These are phyloP conservation scores for Heteromormyrus szaboi DNA, from an alignment of 2,797 vertebrate genomes.

Conservation along the genomic window DNA sequence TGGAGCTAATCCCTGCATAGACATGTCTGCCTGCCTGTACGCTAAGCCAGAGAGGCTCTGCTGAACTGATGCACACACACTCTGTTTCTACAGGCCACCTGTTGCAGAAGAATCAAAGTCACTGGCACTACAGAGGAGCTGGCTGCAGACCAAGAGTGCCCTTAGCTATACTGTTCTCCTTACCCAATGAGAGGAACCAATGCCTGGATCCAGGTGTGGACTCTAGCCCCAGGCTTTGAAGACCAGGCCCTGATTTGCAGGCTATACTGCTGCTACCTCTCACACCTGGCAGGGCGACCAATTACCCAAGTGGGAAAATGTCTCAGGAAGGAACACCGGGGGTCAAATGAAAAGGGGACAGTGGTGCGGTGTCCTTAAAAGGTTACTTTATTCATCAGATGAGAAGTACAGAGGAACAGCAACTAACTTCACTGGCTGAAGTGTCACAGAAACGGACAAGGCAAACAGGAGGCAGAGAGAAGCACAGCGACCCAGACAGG, in stretches of 20 bases:
- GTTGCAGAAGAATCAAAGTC: background rate
- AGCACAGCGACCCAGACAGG: background rate
- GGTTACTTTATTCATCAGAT: slow-evolving; percentile 59
- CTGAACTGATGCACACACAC: background rate
- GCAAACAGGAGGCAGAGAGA: slow-evolving; percentile 36
- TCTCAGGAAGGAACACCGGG: slow-evolving; percentile 14
- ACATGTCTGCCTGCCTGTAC: background rate
- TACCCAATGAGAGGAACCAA: slow-evolving; percentile 10
- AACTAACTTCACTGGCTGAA: background rate
- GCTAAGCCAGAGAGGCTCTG: background rate
- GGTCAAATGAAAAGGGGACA: slow-evolving; percentile 19
- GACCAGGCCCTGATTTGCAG: slow-evolving; percentile 31
- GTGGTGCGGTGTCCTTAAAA: slow-evolving; percentile 39
- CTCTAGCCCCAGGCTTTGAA: background rate
- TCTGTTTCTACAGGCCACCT: background rate
- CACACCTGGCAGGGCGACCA: background rate
- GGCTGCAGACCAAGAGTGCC: background rate
- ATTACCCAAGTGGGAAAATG: slow-evolving; percentile 10
- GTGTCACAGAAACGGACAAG: slow-evolving; percentile 32
- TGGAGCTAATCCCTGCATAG: background rate
- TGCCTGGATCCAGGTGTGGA: background rate
- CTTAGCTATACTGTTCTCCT: slow-evolving; percentile 11
- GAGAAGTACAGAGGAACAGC: slow-evolving; percentile 41
- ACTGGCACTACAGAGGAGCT: background rate
- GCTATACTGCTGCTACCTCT: background rate